These are phyloP conservation scores for Oopsacas minuta DNA, from an alignment of 37 sponge, comb jelly and placozoan genomes.

Conservation along the genomic window DNA sequence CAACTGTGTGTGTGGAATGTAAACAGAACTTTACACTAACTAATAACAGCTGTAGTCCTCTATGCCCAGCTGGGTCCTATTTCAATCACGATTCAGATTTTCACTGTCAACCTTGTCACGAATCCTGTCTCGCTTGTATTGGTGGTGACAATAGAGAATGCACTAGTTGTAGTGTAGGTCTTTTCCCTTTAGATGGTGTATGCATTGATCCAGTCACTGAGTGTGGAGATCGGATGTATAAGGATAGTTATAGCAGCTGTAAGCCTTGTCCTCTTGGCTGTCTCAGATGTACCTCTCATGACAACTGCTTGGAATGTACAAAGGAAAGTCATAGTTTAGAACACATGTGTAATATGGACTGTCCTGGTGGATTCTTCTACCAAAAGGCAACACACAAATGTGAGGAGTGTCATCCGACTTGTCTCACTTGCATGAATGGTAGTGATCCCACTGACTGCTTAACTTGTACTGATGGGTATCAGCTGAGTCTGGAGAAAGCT, in stretches of 20 bases:
- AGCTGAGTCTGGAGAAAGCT: neutral
- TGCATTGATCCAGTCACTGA: conserved; percentile 18
- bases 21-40: conserved; percentile 20
- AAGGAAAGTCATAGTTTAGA: neutral
- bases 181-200: conserved; percentile 18
- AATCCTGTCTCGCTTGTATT: conserved; percentile 29
- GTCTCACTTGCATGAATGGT: neutral
- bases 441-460: neutral
- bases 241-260: conserved; percentile 21
- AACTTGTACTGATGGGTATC: neutral
- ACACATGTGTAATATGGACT: conserved; percentile 21
- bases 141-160: conserved; percentile 22
- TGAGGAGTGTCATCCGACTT: neutral
- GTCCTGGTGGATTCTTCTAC: conserved; percentile 21
- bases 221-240: conserved; percentile 23
- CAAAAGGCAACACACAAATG: neutral
- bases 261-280: conserved; percentile 39
- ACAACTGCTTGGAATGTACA: conserved; percentile 21
- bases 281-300: conserved; percentile 17
- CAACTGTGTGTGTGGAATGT: conserved; percentile 23
- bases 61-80: conserved; percentile 1
- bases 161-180: conserved; percentile 14
- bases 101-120: conserved; percentile 29
- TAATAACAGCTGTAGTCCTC: neutral
- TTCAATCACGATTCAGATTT: neutral